Evolutionary conservation across 2,888 invertebrate species (phyloP), one percentile per base, ranked within the genome.

Genomic region (Synanthedon tipuliformis): DNA sequence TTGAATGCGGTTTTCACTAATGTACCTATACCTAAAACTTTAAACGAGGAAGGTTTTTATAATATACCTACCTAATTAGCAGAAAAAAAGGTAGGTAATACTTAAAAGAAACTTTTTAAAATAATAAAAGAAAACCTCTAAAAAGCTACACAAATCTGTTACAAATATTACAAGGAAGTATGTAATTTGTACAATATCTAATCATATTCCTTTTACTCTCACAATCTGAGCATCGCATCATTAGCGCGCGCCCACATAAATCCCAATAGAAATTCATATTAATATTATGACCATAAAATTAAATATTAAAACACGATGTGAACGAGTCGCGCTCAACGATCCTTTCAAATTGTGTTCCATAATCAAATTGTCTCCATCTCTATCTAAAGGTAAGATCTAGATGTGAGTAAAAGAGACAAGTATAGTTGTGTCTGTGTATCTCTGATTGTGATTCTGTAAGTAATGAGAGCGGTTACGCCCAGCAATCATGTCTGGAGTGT

Each of bases 401-500:
- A 2, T 23, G 65, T 40, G 62, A 51, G n/a, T 51, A 59, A 81
- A 48, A 55, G 71, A 63, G 77, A 77, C 18, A 52, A 61, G 3
- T 51, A 56, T 57, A 70, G 3, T 41, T 65, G 53, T 58, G 53
- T 52, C 13, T 40, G 51, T 62, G 54, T 63, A 60, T 55, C 52
- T 55, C 40, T 41, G 52, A 40, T 50, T 54, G 56, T 62, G 56
- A 61, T 64, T 61, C 57, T 60, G 71, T 81, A 74, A 84, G 80
- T 85, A 84, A 87, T 85, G 82, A 80, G 73, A 54, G 60, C 62
- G 55, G 80, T 78, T 81, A 82, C 85, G 84, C 85, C 86, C 83
- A 61, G 71, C 78, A 84, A 86, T 85, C 83, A 84, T 67, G 66
- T 58, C 56, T 60, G 65, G 57, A 63, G 58, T 61, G 66, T 67